phyloP scores from a whole-genome alignment of 2,113 vertebrate species.

The Maccullochella peelii region DNA sequence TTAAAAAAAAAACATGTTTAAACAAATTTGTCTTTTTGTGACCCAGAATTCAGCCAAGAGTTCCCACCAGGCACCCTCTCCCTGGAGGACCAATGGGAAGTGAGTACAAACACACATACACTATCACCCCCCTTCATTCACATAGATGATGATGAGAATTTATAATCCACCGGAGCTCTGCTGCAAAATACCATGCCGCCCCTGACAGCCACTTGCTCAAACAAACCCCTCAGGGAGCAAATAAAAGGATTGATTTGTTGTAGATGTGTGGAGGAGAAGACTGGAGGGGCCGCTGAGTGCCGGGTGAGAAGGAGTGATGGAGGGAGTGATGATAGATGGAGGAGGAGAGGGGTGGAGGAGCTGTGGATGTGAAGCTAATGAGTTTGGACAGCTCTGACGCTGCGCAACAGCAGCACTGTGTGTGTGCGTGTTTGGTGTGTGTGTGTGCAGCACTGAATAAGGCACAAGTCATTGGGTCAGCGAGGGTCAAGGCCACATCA shows the following conservation, averaged over 20 bases:
- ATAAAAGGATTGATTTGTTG: conserved; percentile 76
- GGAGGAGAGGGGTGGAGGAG: conserved; percentile 68
- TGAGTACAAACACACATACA: conserved; percentile 82
- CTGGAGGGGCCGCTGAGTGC: conserved; percentile 56
- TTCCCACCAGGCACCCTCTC: conserved; percentile 94
- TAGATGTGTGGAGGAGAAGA: conserved; percentile 65
- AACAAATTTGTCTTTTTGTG: conserved; percentile 48
- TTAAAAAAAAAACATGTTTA: conserved; percentile 15
- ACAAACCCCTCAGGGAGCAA: conserved; percentile 76
- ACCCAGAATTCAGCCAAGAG: conserved; percentile 95
- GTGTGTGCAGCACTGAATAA: conserved; percentile 11
- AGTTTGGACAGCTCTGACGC: conserved; percentile 73
- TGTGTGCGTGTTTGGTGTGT: conserved; percentile 11
- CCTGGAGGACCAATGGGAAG: conserved; percentile 97
- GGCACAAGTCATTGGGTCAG: conserved; percentile 51
- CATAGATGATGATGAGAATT: conserved; percentile 70
- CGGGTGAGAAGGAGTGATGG: conserved; percentile 62
- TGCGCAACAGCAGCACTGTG: conserved; percentile 57
- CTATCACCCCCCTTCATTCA: conserved; percentile 13
- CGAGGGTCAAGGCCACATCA: conserved; percentile 66
- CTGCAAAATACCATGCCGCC: conserved; percentile 43
- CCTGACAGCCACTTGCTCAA: conserved; percentile 71
- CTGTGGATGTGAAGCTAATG: conserved; percentile 73
- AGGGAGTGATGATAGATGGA: conserved; percentile 72
- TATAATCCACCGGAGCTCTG: conserved; percentile 66